Base-by-base conservation (phyloP, 1,140 invertebrate species). In the Sinonovacula constricta region DNA sequence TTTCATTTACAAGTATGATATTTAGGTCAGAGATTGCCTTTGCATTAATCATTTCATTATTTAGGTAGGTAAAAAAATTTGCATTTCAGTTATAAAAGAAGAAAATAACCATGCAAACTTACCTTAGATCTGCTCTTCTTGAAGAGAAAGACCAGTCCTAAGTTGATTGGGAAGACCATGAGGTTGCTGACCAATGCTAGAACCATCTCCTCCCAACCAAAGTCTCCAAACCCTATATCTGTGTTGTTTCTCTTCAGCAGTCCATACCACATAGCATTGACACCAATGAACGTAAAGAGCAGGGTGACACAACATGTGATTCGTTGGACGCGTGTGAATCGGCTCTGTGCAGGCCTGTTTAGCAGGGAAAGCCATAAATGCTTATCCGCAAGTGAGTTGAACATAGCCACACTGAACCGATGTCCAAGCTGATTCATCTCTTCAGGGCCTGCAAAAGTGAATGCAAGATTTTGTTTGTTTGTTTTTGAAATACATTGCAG, bases 201-300 rank as follows among this genome's bases (percentile, higher is more conserved):
- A 24, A 88, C 76, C 18, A 90, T 69, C 70, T 90, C 88, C 57
- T 88, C 84, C 88, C 87, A 89, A 0, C 85, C 85, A 69, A 90
- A 86, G 10, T 30, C 31, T 31, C 30, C 59, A 45, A 49, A 54
- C 10, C 24, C 70, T 18, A 65, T 68, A 18, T 53, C 68, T 54
- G 15, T 51, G 30, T 80, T 79, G 7, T 54, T 67, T 3, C 74
- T 78, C 67, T 89, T 87, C 39, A 88, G 63, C 1, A 87, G 24
- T 0, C 88, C 89, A 68, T 91, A 91, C 87, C 88, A 91, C 71
- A 90, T 85, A 28, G 88, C 84, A 71, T 88, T 89, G 49, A 87
- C 59, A 51, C 84, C 77, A 83, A 90, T 88, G 62, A 86, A 88
- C 18, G 83, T 81, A 49, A 84, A 88, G 14, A 90, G 70, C n/a